Evolutionary conservation across 2,888 invertebrate species (phyloP).

Genomic region (Drepana falcataria): DNA sequence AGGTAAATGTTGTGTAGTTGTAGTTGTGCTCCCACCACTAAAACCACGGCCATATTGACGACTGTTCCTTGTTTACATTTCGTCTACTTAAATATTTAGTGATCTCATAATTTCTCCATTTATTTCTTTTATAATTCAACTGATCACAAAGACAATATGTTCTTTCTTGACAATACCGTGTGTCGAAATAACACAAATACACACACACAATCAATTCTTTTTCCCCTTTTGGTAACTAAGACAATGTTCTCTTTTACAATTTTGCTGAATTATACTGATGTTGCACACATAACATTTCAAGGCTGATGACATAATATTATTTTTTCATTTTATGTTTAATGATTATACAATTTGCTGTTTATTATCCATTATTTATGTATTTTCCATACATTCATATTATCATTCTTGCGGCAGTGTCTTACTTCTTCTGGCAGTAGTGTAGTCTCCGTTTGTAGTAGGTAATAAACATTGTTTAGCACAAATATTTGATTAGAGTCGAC

Average conservation of each 20-base stretch:
- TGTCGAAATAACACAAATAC: no score
- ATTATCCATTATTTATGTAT: not conserved
- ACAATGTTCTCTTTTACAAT: not conserved
- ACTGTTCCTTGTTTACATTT: slow-evolving; percentile 67
- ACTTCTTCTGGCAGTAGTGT: not conserved
- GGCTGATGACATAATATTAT: slow-evolving; percentile 4
- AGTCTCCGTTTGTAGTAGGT: not conserved
- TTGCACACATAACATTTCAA: slow-evolving; percentile 3
- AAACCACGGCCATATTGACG: slow-evolving; percentile 43
- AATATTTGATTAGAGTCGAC: slow-evolving; percentile 20
- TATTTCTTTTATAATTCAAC: slow-evolving; percentile 43
- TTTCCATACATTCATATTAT: not conserved
- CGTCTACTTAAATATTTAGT: slow-evolving; percentile 57
- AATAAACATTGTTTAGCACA: slow-evolving; percentile 27
- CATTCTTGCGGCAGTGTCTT: not conserved
- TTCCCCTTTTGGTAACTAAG: no score
- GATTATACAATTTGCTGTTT: slow-evolving; percentile 2
- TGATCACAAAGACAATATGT: slow-evolving; percentile 25
- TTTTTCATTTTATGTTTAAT: not conserved
- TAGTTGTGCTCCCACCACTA: slow-evolving; percentile 33
- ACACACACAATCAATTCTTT: not conserved
- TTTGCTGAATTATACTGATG: not conserved
- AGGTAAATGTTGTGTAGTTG: slow-evolving; percentile 12
- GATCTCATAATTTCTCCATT: slow-evolving; percentile 67
- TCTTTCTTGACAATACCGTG: no score